Percentiles rank a stretch among this genome's conserved stretches.
Evolutionary conservation across 2,113 vertebrate genomes (phyloP).

Genomic region (Petrocephalus microphthalmus): DNA sequence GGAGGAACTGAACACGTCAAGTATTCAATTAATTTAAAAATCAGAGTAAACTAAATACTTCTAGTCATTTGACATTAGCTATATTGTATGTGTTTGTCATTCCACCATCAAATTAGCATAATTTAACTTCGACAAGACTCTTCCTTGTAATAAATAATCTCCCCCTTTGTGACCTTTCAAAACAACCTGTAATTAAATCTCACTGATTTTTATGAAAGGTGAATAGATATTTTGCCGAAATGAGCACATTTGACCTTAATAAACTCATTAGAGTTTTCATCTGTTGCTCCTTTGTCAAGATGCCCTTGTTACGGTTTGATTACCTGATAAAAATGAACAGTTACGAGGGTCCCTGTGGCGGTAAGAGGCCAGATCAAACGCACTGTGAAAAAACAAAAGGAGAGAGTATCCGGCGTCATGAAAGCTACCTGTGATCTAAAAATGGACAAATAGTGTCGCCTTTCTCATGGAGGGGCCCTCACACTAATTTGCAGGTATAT

Average conservation of each 20-base stretch:
- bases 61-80: background rate
- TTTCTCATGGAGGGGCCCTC: background rate
- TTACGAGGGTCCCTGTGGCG: background rate
- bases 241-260: background rate
- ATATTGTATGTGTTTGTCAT: background rate
- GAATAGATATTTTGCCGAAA: conserved; percentile 3
- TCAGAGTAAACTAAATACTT: background rate
- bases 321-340: background rate
- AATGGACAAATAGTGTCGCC: background rate
- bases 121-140: background rate
- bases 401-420: too few species aligned
- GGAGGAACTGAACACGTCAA: background rate
- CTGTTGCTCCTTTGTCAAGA: background rate
- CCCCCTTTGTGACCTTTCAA: conserved; percentile 27
- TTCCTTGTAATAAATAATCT: background rate
- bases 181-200: conserved; percentile 49
- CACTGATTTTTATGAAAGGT: conserved; percentile 42
- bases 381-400: background rate
- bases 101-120: background rate
- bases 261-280: background rate
- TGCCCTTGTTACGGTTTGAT: background rate
- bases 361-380: background rate
- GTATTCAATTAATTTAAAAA: background rate
- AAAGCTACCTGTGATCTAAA: background rate
- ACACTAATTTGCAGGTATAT: background rate